Percentiles rank a stretch among this genome's conserved stretches.
Conservation (phyloP, 2,113 vertebrate species). For the Pandion haliaetus region DNA sequence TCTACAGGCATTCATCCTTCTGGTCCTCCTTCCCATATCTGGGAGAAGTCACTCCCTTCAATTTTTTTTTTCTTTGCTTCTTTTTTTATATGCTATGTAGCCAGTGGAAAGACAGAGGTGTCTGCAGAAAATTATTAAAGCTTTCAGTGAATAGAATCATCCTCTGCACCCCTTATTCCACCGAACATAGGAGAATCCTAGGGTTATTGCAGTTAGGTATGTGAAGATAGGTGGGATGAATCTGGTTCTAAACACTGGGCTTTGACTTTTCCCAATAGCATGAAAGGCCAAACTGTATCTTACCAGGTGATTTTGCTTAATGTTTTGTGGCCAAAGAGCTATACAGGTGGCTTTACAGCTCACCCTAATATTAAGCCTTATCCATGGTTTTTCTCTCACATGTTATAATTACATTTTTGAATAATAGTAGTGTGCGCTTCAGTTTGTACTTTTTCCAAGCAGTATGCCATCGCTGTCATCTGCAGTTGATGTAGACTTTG, state of each 20-base stretch:
- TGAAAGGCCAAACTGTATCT: neutral
- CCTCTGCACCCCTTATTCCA: neutral
- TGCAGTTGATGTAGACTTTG: neutral
- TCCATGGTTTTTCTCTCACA: neutral
- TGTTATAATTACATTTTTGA: neutral
- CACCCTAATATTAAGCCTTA: neutral
- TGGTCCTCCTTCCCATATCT: neutral
- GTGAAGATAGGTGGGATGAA: neutral
- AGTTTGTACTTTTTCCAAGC: neutral
- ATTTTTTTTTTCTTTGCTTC: too few relatives aligned
- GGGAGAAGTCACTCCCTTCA: neutral
- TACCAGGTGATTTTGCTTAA: neutral
- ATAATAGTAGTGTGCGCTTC: neutral
- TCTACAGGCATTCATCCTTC: neutral
- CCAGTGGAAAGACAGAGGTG: neutral
- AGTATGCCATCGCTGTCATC: neutral
- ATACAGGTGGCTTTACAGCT: neutral
- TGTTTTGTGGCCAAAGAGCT: neutral
- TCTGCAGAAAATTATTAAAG: neutral
- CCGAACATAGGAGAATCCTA: rapidly evolving
- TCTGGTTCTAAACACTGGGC: neutral
- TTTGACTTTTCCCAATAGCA: neutral
- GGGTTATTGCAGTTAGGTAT: neutral
- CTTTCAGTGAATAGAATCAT: neutral
- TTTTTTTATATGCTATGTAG: neutral